A percentile compares a stretch with the other conserved stretches of the same genome.
These are phyloP conservation scores for Lasioglossum lativentre DNA, from an alignment of 2,888 invertebrate genomes.

Conservation along the genomic window DNA sequence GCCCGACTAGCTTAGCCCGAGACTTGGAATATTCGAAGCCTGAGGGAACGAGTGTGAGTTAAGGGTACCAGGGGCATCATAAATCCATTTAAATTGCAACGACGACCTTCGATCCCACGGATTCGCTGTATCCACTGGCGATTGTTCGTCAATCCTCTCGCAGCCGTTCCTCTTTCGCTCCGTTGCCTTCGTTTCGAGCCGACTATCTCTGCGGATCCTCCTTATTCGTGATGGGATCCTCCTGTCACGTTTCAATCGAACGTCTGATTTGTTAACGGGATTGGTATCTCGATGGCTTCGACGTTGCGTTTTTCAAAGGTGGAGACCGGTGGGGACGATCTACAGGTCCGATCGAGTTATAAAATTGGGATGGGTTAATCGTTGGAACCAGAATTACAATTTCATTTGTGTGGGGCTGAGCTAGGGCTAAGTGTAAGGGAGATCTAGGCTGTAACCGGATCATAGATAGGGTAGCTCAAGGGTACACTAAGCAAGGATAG, in stretches of 20 bases:
- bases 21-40: slow-evolving; percentile 70
- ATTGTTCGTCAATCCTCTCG: slow-evolving; percentile 57
- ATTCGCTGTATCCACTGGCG: slow-evolving; percentile 53
- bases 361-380: neutral
- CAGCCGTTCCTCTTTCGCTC: slow-evolving; percentile 20
- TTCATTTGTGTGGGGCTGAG: neutral
- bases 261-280: neutral
- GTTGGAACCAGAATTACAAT: neutral
- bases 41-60: slow-evolving; percentile 69
- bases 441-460: no score
- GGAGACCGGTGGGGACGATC: neutral
- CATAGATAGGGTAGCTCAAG: no score
- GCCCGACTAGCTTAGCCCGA: slow-evolving; percentile 14
- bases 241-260: slow-evolving; percentile 12
- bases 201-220: neutral
- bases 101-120: slow-evolving; percentile 74
- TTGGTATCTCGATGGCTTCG: neutral
- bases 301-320: neutral
- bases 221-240: neutral
- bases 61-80: slow-evolving; percentile 73
- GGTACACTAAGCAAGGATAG: no score
- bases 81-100: slow-evolving; percentile 78
- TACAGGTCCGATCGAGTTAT: neutral
- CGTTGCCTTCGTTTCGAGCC: neutral
- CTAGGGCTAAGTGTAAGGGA: no score